Evolutionary conservation across 2,888 invertebrate species (phyloP), one percentile per base, ranked within the genome.

Genomic region (Camptogramma bilineatum): DNA sequence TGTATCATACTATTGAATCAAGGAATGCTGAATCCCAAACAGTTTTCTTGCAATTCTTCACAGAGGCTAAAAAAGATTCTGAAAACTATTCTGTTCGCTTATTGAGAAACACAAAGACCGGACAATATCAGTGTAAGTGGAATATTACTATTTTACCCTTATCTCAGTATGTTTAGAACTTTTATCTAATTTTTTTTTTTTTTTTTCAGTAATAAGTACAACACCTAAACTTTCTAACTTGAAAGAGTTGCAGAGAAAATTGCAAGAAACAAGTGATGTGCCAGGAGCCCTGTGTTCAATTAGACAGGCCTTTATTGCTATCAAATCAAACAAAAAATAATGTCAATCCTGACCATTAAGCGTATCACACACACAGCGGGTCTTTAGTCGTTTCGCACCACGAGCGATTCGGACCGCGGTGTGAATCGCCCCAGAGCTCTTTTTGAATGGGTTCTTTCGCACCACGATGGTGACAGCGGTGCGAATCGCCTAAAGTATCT

Each of bases 41-140:
- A 31, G 81, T 93, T 56, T 90, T 81, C 73, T 52, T 92, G 0
- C 91, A 93, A 70, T 92, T 91, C 70, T 93, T 93, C 64, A 90
- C 89, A 42, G 92, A 92, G 74, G 70, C 83, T 3, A 91, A 84
- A 73, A 91, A 84, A 61, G 90, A 90, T 42, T 80, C 83, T n/a
- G 89, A 88, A 69, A 84, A 82, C 50, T 90, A 85, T 76, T 89
- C 91, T 19, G 71, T 89, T 4, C 75, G 83, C 24, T 73, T 93
- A 52, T 21, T 75, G 44, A 80, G 84, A 58, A 77, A 90, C 67
- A 70, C 68, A 1, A 84, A 84, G 65, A 81, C 80, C 21, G 82
- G 82, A 63, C 65, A 70, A 39, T 91, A 89, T 83, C 77, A 86
- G 66, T 83, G 92, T 91, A 73, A 85, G 89, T 83, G 67, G 8